Base-by-base conservation (phyloP, 2,113 vertebrate genomes). In the Callionymus lyra region DNA sequence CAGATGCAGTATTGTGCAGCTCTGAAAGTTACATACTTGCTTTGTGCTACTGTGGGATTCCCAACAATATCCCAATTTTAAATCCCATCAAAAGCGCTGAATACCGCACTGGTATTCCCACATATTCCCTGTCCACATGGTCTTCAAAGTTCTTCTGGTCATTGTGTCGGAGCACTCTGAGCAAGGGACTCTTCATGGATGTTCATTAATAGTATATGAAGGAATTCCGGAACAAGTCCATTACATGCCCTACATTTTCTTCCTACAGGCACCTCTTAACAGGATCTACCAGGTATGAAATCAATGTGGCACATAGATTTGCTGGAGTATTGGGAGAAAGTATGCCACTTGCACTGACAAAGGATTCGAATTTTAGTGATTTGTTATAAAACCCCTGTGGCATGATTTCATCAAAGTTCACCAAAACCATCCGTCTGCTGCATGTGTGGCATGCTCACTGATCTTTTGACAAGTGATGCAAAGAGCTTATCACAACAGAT, bases 231-330 rank as follows among this genome's bases (percentile, higher is more conserved):
- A 65, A 54, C 47, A 54, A 65, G 50, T 63, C 72, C 77, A 78
- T 79, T 79, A 79, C 83, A 85, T 82, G 72, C 73, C 41, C 65
- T 81, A 77, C 74, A 79, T 84, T 79, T 84, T 80, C 72, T 84
- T 77, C 78, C 76, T 81, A 68, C 86, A 87, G 86, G 84, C 82
- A 67, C 82, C 81, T 77, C 79, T 80, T 70, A 86, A 84, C 81
- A 83, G 85, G 85, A 85, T 87, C 79, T 86, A 86, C 83, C 85
- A 87, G 86, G 86, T 87, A 87, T 83, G 86, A 80, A 76, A 79
- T 80, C 75, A 44, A 47, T 21, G 65, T 68, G 75, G 66, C 82
- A 85, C 72, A 78, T 65, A 78, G 77, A 73, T 83, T 80, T 82
- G 81, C 49, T 72, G 68, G 72, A 71, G 59, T 56, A 70, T 60